Conservation (phyloP, 2,113 vertebrate species). For the Pteropus alecto region DNA sequence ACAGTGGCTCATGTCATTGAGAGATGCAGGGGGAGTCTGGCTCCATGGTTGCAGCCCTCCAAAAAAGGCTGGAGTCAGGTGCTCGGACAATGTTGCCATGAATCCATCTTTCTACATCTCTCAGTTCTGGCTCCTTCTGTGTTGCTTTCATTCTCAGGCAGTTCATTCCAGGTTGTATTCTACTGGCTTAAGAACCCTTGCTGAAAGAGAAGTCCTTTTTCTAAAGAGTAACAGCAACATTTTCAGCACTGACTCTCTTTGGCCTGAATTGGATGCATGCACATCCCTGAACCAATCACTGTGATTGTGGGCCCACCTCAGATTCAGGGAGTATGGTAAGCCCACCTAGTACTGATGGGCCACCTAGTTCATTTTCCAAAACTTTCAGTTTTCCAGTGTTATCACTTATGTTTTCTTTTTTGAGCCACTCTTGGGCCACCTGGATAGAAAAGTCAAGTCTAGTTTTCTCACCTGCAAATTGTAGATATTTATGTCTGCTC, state of each 20-base stretch:
- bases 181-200: too few species aligned
- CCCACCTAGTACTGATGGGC: neutral
- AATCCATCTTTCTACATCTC: neutral
- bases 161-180: neutral
- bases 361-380: neutral
- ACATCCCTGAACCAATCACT: neutral
- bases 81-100: accelerated
- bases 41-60: neutral
- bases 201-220: neutral
- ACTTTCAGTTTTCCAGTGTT: neutral
- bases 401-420: neutral
- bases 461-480: neutral
- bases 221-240: neutral
- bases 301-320: too few species aligned
- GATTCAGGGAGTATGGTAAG: neutral
- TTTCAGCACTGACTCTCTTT: neutral
- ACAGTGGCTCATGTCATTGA: neutral
- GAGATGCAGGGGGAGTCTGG: neutral
- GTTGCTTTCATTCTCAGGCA: neutral
- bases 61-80: neutral
- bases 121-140: neutral
- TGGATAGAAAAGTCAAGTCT: neutral
- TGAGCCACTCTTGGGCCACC: neutral
- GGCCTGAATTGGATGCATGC: neutral
- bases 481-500: neutral